phyloP scores from a whole-genome alignment of 2,113 vertebrate genomes.

The Oncorhynchus nerka region DNA sequence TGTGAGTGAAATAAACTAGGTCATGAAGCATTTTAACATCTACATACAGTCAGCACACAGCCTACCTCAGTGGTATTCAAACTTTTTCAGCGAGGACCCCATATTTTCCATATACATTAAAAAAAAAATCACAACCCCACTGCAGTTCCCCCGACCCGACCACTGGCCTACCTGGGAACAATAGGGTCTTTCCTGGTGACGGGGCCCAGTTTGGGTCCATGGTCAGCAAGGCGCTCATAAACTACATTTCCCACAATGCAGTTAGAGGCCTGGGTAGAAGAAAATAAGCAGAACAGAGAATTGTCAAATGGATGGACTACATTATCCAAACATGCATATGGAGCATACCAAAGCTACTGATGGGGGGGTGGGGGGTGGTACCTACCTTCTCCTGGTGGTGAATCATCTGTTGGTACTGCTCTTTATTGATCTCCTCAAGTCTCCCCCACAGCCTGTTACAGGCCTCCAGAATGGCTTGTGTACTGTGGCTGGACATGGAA shows the following conservation, averaged over 20 bases:
- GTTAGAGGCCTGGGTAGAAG: conserved; percentile 80
- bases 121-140: too few species aligned
- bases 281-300: neutral
- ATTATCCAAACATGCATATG: neutral
- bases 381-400: conserved; percentile 92
- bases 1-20: too few species aligned
- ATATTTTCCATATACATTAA: too few species aligned
- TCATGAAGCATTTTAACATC: neutral
- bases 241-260: conserved; percentile 87
- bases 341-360: neutral
- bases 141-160: neutral
- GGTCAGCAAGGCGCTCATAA: conserved; percentile 85
- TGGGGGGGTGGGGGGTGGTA: too few species aligned
- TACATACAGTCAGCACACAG: neutral
- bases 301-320: neutral
- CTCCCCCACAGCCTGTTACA: conserved; percentile 82
- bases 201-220: conserved; percentile 88
- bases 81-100: too few species aligned
- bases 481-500: conserved; percentile 66
- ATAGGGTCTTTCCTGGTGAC: conserved; percentile 83
- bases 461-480: conserved; percentile 81
- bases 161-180: conserved; percentile 82
- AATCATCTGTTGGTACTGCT: conserved; percentile 74
- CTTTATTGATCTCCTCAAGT: conserved; percentile 84
- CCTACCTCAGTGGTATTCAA: too few species aligned